Percentiles rank a stretch among this genome's conserved stretches.
These are phyloP conservation scores for Temnothorax nylanderi DNA, from an alignment of 1,140 invertebrate species.

Conservation along the genomic window DNA sequence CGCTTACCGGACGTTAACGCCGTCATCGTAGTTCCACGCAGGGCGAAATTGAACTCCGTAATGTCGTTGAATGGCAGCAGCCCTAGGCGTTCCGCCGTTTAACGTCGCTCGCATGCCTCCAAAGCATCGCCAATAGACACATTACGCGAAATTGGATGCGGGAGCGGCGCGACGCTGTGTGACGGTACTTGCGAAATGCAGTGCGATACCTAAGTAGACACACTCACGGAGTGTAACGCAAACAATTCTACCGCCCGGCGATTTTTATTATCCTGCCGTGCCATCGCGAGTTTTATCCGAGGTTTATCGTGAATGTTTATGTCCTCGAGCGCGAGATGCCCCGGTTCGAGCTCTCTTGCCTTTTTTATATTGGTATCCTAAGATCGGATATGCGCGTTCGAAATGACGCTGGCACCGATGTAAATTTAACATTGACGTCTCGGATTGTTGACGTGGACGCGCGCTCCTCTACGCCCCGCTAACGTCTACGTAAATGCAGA, in stretches of 20 bases:
- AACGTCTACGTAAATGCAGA: not conserved
- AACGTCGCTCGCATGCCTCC: conserved; percentile 1
- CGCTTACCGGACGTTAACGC: conserved; percentile 36
- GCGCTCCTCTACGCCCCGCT: not conserved
- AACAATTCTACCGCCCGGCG: not conserved
- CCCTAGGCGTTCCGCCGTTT: conserved; percentile 16
- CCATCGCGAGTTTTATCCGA: not conserved
- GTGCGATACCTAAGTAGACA: not conserved
- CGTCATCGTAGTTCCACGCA: not conserved
- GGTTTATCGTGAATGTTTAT: not conserved
- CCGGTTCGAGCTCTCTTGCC: not conserved
- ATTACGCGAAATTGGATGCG: conserved; percentile 46
- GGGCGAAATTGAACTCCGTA: conserved; percentile 43
- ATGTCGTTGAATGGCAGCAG: conserved; percentile 25
- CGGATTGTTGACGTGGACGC: not conserved
- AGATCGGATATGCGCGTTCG: not conserved
- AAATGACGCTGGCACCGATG: not conserved
- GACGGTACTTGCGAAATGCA: not conserved
- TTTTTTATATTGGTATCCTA: not conserved
- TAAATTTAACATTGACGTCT: conserved; percentile 40
- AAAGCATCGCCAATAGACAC: conserved; percentile 21
- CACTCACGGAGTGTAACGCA: not conserved
- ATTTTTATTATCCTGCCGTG: not conserved
- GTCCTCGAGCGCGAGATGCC: not conserved
- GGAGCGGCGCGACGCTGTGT: not conserved